Conservation (phyloP, 2,888 invertebrate species). For the Azorinus chamasolen region DNA sequence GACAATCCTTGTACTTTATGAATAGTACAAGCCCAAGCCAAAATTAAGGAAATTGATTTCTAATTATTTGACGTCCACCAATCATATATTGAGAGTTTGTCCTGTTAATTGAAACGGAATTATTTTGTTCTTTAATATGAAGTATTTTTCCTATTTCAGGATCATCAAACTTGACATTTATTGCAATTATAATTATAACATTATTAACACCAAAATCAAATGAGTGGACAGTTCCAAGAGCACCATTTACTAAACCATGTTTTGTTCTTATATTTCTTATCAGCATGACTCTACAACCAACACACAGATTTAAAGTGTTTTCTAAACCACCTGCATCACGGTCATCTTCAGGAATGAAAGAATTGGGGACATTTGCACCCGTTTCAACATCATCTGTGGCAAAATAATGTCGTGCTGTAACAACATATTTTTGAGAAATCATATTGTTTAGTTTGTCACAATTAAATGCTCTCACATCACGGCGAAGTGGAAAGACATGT, state of each 20-base stretch:
- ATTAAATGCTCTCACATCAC: conserved; percentile 22
- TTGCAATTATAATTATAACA: neutral
- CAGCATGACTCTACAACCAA: conserved; percentile 46
- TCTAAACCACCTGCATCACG: conserved; percentile 21
- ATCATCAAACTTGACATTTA: conserved; percentile 47
- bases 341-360: conserved; percentile 26
- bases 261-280: conserved; percentile 39
- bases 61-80: conserved; percentile 27
- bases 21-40: conserved; percentile 45
- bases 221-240: conserved; percentile 29
- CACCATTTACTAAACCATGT: conserved; percentile 49
- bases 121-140: neutral
- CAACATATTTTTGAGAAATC: neutral
- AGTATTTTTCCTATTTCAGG: conserved; percentile 14
- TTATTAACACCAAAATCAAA: neutral
- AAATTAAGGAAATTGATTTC: conserved; percentile 40
- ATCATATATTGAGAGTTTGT: conserved; percentile 2
- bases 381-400: conserved; percentile 16
- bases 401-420: conserved; percentile 23
- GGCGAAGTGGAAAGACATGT: conserved; percentile 38
- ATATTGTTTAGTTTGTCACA: neutral
- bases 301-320: conserved; percentile 10
- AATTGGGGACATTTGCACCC: conserved; percentile 15
- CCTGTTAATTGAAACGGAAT: conserved; percentile 21
- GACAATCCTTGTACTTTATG: conserved; percentile 55